phyloP scores from a whole-genome alignment of 1,140 invertebrate genomes.

The Aphaenogaster ashmeadi region DNA sequence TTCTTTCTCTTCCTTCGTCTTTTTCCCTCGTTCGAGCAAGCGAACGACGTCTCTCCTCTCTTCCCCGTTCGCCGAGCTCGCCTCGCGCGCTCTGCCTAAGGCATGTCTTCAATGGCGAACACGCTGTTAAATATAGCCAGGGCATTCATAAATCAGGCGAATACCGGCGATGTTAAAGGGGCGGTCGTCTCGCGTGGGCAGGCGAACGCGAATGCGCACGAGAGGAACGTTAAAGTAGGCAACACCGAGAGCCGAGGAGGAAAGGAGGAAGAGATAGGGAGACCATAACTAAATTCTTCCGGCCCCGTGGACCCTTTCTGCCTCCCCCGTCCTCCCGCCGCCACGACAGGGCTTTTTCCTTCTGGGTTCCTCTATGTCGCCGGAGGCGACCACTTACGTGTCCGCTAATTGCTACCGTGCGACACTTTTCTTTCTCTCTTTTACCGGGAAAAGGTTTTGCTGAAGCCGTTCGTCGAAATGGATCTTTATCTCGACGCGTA shows the following conservation, averaged over 20 bases:
- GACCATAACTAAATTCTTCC: conserved; percentile 75
- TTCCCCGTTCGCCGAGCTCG: conserved; percentile 51
- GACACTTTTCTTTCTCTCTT: conserved; percentile 45
- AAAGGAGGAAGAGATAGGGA: conserved; percentile 47
- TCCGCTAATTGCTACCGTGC: conserved; percentile 59
- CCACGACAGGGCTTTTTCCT: background rate
- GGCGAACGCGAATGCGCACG: conserved; percentile 73
- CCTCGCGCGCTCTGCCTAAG: conserved; percentile 74
- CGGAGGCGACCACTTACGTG: conserved; percentile 39
- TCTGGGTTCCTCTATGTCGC: background rate
- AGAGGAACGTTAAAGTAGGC: conserved; percentile 73
- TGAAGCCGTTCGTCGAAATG: conserved; percentile 14
- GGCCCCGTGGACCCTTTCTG: conserved; percentile 44
- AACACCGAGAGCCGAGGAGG: conserved; percentile 63
- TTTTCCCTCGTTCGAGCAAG: conserved; percentile 13
- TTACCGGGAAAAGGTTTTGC: background rate
- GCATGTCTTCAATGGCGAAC: conserved; percentile 80
- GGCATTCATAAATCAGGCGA: conserved; percentile 81
- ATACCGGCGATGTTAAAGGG: conserved; percentile 81
- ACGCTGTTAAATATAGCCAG: conserved; percentile 80
- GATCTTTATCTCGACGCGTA: background rate
- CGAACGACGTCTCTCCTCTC: conserved; percentile 65
- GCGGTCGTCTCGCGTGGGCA: conserved; percentile 78
- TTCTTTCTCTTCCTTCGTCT: background rate
- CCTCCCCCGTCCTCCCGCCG: background rate